Evolutionary conservation across 1,140 invertebrate genomes (phyloP).

Genomic region (Panulirus ornatus): DNA sequence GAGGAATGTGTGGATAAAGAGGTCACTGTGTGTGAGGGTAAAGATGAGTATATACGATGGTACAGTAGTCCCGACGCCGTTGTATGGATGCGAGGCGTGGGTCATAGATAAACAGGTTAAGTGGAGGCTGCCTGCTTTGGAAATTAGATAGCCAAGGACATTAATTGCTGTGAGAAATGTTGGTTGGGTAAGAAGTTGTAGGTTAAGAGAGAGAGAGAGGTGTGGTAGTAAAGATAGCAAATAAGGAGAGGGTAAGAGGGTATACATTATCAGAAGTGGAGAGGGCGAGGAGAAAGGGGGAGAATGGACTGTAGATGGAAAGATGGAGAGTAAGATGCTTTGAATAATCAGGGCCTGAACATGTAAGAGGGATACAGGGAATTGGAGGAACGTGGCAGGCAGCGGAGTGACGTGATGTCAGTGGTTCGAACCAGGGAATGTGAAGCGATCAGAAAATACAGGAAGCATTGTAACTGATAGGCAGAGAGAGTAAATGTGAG

Average conservation of each 20-base stretch:
- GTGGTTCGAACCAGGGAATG: no score
- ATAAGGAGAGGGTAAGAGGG: not conserved
- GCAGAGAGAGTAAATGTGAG: not conserved
- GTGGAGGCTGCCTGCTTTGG: no score
- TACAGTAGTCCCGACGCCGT: no score
- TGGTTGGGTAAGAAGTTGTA: constrained; percentile 8
- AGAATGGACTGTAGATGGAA: not conserved
- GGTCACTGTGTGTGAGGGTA: no score
- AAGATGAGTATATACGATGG: no score
- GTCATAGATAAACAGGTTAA: no score
- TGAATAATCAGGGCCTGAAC: no score
- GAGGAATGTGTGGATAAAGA: no score
- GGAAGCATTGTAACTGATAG: not conserved
- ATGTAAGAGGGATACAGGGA: no score
- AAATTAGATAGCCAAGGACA: constrained; percentile 4
- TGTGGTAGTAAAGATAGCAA: not conserved
- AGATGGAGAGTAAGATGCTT: no score
- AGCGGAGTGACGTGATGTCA: not conserved
- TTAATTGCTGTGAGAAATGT: not conserved
- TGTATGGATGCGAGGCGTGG: no score
- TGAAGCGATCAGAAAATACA: not conserved
- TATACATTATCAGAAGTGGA: not conserved
- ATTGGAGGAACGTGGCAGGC: not conserved
- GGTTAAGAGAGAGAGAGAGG: not conserved
- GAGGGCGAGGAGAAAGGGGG: not conserved